Conservation (phyloP, 2,797 vertebrate genomes). For the Pempheris klunzingeri region DNA sequence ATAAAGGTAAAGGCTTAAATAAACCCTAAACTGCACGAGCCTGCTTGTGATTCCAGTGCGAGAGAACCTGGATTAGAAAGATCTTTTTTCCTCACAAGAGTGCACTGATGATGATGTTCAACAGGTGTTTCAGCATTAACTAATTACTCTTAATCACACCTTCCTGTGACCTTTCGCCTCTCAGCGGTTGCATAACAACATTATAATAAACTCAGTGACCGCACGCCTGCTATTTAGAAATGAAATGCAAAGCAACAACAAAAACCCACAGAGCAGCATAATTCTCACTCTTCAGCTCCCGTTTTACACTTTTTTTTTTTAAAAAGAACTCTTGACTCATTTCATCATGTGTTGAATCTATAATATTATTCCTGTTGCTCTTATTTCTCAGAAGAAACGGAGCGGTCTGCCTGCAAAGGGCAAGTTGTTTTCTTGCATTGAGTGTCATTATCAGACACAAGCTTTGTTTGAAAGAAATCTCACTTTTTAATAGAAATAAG, state of each 20-base stretch:
- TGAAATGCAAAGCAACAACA: neutral
- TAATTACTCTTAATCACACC: conserved; percentile 31
- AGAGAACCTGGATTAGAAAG: too few relatives aligned
- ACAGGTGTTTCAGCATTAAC: conserved; percentile 32
- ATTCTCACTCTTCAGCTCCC: neutral
- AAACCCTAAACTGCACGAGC: neutral
- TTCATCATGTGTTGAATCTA: neutral
- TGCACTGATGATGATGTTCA: neutral
- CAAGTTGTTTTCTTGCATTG: conserved; percentile 3
- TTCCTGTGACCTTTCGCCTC: conserved; percentile 22
- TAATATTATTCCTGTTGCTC: too few relatives aligned
- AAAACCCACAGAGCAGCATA: neutral
- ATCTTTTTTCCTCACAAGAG: neutral
- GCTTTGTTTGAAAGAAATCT: neutral
- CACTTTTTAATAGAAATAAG: conserved; percentile 13
- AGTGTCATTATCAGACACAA: neutral
- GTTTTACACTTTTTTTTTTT: neutral
- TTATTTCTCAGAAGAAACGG: neutral
- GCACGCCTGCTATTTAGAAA: neutral
- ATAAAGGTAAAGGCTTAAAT: conserved; percentile 18
- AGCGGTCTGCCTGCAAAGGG: neutral
- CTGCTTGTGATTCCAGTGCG: neutral
- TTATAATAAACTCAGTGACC: conserved; percentile 13
- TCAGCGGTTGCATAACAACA: neutral
- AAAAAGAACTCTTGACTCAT: neutral